These are phyloP conservation scores for Peromyscus maniculatus DNA, from an alignment of 2,113 vertebrate genomes.

Conservation along the genomic window DNA sequence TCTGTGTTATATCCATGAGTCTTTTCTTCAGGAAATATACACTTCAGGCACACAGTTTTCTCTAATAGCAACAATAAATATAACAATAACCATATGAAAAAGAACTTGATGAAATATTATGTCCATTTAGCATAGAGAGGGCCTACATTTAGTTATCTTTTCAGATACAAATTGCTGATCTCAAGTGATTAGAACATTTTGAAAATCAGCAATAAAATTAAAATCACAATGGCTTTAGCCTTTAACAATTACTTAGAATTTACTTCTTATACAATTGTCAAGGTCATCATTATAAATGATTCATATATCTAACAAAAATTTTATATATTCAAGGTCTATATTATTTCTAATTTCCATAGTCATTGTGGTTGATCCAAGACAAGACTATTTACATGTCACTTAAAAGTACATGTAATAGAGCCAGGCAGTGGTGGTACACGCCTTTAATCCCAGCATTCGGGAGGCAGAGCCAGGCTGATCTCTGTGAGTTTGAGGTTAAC, in stretches of 20 bases:
- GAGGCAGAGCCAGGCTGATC: too few species aligned
- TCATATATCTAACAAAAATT: not conserved
- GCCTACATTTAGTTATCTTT: not conserved
- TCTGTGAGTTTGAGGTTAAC: too few species aligned
- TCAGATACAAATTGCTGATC: not conserved
- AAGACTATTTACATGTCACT: not conserved
- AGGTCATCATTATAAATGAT: not conserved
- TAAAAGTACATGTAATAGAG: not conserved
- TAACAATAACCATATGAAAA: not conserved
- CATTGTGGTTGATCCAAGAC: not conserved
- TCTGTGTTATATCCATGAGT: not conserved
- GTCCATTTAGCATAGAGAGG: not conserved
- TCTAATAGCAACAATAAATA: not conserved
- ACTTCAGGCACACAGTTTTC: not conserved
- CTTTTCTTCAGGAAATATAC: not conserved
- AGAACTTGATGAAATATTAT: not conserved
- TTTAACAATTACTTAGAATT: not conserved
- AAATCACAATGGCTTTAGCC: not conserved
- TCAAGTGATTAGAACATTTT: slow-evolving; percentile 20
- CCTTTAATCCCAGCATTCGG: too few species aligned
- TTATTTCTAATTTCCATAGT: not conserved
- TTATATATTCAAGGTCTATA: not conserved
- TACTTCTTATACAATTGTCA: not conserved
- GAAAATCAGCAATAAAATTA: not conserved
- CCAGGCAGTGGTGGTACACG: too few species aligned